phyloP scores from a whole-genome alignment of 2,113 vertebrate genomes.

The Alethe castanea region DNA sequence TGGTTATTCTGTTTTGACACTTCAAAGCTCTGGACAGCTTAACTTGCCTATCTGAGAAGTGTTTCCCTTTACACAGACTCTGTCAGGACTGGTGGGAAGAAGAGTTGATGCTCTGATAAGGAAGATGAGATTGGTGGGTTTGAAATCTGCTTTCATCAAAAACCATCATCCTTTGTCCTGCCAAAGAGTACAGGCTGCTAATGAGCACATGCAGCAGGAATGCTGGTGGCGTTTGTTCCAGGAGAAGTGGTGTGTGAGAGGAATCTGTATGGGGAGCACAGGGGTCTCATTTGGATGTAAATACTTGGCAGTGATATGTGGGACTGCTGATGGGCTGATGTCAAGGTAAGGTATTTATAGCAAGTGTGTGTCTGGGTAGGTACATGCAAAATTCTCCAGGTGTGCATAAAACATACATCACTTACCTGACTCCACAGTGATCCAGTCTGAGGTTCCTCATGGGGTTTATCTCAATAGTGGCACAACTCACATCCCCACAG shows the following conservation, averaged over 20 bases:
- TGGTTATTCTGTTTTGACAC: neutral
- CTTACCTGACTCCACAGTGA: fast-evolving
- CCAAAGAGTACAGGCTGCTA: neutral
- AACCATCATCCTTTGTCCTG: neutral
- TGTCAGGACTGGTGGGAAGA: neutral
- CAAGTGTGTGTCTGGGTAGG: neutral
- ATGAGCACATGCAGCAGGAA: neutral
- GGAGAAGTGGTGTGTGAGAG: neutral
- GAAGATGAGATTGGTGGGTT: neutral
- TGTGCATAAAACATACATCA: neutral
- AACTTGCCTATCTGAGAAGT: neutral
- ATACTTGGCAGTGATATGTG: neutral
- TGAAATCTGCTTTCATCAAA: neutral
- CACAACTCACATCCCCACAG: neutral
- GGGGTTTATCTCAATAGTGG: fast-evolving
- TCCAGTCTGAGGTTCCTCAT: fast-evolving
- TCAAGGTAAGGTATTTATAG: neutral
- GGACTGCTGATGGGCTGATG: neutral
- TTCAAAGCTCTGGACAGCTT: neutral
- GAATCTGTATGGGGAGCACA: fast-evolving
- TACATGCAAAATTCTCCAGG: neutral
- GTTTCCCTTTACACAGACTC: neutral
- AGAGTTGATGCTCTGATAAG: neutral
- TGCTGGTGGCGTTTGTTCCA: neutral
- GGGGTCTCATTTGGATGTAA: neutral